Base-by-base conservation (phyloP, 2,888 invertebrate genomes). In the Mallateleia sp. region DNA sequence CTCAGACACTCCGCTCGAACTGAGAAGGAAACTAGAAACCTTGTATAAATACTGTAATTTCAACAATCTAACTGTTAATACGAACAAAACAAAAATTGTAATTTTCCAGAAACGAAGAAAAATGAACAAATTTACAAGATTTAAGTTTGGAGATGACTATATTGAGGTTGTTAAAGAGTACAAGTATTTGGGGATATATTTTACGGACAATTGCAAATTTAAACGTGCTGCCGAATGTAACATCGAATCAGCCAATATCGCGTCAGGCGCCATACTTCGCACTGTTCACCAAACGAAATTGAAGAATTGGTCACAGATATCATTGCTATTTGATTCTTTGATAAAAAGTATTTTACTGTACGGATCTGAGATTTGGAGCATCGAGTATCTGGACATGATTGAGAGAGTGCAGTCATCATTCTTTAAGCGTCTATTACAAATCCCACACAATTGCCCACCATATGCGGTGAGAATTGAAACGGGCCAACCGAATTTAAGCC, bases 101-200 rank as follows among this genome's bases (percentile, higher is more conserved):
- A 28, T 28, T 8, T 28, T 28, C 8, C 28, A 28, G 5, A 6
- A 4, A 8, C 4, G 28, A 4, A 28, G 28, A 28, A 4, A 28
- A 28, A 28, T 8, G 4, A 8, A 8, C 5, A 8, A 8, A 4
- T 28, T 28, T 8, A 6, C 28, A 6, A 45, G 45, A 2, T 64
- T 64, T 18, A 7, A 14, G 4, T 64, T 22, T 15, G 74, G 74
- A 0, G 50, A 60, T 11, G 74, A 74, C 11, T 1, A 20, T 2
- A 50, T 74, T 1, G 32, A 45, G n/a, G 50, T 60, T 11, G 47
- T 60, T 20, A 50, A 74, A 22, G 20, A 47, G 1, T 74, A 74
- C 14, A 32, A 60, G 20, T 74, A 74, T 15, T 47, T 74, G 14
- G 74, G 47, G 32, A 47, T 50, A 14, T 34, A 34, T n/a, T 74